Evolutionary conservation across 1,140 invertebrate species (phyloP), one percentile per base, ranked within the genome.

Genomic region (Copidosoma floridanum): DNA sequence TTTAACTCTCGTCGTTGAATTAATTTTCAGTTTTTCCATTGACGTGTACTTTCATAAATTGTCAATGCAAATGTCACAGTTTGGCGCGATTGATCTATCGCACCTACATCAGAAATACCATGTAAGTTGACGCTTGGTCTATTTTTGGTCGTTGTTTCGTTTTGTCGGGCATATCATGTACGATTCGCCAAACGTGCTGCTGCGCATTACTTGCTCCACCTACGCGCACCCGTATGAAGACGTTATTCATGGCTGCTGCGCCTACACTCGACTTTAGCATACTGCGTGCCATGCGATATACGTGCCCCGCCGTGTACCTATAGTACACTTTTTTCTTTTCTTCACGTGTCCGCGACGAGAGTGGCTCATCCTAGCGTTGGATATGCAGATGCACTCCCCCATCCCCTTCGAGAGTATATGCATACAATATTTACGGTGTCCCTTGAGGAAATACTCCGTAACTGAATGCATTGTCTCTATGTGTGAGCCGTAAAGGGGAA

Each of bases 231-330:
- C 58, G 48, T 67, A 69, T 68, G 66, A 72, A 71, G 71, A 72
- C 66, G 70, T 69, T 69, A 72, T 65, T 72, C 66, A 72, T 66
- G n/a, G n/a, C n/a, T 62, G 65, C 65, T 66, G 66, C 68, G 68
- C 67, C 65, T 70, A 67, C n/a, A n/a, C 64, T 63, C 63, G 55
- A 60, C 56, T 57, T 72, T 70, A 70, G 68, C 68, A 67, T 69
- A 72, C 68, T 65, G 67, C 65, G 66, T 65, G 59, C 64, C 48
- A 57, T 65, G 56, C 60, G 61, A 65, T 51, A 64, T 43, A 44
- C 44, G 60, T 29, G 51, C 50, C 53, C 58, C 50, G 37, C 58
- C 54, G 50, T n/a, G n/a, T n/a, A n/a, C n/a, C n/a, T n/a, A n/a
- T n/a, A n/a, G n/a, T n/a, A n/a, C 29, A 37, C 47, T 65, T 55